phyloP scores from a whole-genome alignment of 2,888 invertebrate species.

The Ichneumoninae sp. region DNA sequence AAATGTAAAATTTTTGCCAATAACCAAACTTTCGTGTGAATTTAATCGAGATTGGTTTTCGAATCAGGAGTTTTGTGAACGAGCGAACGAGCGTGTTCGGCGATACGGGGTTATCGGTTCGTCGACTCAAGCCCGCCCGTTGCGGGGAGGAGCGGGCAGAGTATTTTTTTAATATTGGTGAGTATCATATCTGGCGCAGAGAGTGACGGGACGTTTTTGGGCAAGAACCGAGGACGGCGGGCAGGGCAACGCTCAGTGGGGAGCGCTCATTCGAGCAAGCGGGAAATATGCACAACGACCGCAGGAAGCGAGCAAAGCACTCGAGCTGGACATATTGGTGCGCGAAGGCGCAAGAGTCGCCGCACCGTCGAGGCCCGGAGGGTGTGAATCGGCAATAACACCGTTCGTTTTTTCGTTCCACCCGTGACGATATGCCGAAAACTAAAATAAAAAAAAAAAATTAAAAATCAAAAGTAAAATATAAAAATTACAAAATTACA shows the following conservation, averaged over 20 bases:
- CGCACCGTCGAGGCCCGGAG: neutral
- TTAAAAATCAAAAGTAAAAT: no score
- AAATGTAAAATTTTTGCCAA: no score
- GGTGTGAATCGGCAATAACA: slow-evolving; percentile 48
- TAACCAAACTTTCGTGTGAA: neutral
- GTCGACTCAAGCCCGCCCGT: neutral
- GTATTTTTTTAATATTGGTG: neutral
- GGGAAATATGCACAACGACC: slow-evolving; percentile 4
- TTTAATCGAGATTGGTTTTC: slow-evolving; percentile 12
- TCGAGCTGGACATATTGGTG: slow-evolving; percentile 42
- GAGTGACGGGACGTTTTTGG: neutral
- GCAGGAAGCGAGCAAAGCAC: slow-evolving; percentile 29
- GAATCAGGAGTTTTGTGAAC: neutral
- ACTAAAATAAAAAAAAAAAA: neutral
- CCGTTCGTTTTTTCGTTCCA: slow-evolving; percentile 16
- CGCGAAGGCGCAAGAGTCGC: slow-evolving; percentile 34
- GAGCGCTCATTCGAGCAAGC: slow-evolving; percentile 7
- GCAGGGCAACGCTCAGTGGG: neutral
- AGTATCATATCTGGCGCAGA: slow-evolving; percentile 3
- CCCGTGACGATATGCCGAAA: neutral
- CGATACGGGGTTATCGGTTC: neutral
- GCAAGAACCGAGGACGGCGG: neutral
- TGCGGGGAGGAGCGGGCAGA: neutral
- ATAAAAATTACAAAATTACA: no score
- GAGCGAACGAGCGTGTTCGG: neutral